phyloP scores from a whole-genome alignment of 2,113 vertebrate genomes.

The Oceanites oceanicus region DNA sequence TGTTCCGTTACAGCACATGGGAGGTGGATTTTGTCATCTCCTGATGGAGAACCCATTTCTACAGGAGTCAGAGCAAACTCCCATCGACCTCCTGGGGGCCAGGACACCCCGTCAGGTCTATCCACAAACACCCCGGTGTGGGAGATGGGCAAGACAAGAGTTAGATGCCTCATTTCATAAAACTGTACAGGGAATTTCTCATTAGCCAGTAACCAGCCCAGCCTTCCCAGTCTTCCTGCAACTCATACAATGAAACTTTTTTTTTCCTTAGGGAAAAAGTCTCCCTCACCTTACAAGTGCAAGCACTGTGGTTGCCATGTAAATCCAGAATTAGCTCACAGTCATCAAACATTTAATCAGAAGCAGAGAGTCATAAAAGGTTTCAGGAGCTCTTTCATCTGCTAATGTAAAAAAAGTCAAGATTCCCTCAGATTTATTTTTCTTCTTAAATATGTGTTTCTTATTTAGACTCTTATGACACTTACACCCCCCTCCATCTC shows the following conservation, averaged over 20 bases:
- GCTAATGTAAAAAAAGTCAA: neutral
- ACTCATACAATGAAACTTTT: neutral
- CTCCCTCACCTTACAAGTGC: neutral
- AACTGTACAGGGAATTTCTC: neutral
- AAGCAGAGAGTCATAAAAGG: neutral
- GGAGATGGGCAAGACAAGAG: neutral
- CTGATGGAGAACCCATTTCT: accelerated
- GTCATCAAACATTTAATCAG: neutral
- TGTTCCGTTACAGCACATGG: accelerated
- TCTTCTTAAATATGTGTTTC: neutral
- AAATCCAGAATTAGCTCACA: neutral
- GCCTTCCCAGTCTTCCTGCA: neutral
- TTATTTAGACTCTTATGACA: neutral
- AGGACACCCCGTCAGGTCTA: neutral
- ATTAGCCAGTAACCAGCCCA: neutral
- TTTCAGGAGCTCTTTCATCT: neutral
- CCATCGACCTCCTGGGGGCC: neutral
- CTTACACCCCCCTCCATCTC: neutral
- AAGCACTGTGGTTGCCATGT: neutral
- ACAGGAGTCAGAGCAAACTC: neutral
- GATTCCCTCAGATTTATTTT: neutral
- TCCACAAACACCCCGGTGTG: neutral
- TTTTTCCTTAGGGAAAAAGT: neutral
- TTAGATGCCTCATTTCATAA: accelerated
- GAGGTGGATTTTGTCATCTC: neutral